Evolutionary conservation across 1,140 invertebrate species (phyloP), one percentile per base, ranked within the genome.

Genomic region (Trypoxylus dichotomus): DNA sequence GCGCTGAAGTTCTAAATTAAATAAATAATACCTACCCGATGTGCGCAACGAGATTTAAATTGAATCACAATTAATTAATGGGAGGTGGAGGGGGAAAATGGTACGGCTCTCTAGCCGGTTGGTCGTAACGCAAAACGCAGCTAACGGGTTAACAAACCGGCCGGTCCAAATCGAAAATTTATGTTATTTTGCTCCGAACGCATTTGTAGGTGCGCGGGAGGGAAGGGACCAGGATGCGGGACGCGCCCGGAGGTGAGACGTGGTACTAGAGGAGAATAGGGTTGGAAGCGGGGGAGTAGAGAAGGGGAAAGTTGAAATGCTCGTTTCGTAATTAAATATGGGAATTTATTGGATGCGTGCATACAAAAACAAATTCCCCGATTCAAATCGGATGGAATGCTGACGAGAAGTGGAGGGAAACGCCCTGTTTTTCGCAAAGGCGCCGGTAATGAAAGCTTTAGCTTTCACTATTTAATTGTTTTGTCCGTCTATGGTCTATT

Each of bases 1-100:
- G 10, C 43, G 43, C 32, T 47, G 47, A 54, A 54, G n/a, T 24
- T 68, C 60, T 54, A 29, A 68, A 27, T 68, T 68, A 68, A 68
- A 68, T 68, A 68, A 68, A 68, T 68, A 68, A 68, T 29, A 68
- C 47, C 47, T 10, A n/a, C 43, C 11, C 43, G 43, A 15, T 32
- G 32, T n/a, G 19, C 47, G 60, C 27, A 27, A n/a, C 11, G 58
- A 13, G 25, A 68, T 68, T 68, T 24, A 24, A 68, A 68, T 68
- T 25, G 60, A 68, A 68, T 68, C 60, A 15, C 60, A 29, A 68
- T 68, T 68, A 68, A 68, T 68, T 68, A 68, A 68, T 68, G 60
- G 60, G 32, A 7, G 32, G 32, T 32, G 32, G 32, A 7, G 32
- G 7, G 32, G 7, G 32, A 7, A 32, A 32, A 32, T n/a, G 7